phyloP scores from a whole-genome alignment of 1,140 invertebrate species.

The Nephotettix cincticeps region DNA sequence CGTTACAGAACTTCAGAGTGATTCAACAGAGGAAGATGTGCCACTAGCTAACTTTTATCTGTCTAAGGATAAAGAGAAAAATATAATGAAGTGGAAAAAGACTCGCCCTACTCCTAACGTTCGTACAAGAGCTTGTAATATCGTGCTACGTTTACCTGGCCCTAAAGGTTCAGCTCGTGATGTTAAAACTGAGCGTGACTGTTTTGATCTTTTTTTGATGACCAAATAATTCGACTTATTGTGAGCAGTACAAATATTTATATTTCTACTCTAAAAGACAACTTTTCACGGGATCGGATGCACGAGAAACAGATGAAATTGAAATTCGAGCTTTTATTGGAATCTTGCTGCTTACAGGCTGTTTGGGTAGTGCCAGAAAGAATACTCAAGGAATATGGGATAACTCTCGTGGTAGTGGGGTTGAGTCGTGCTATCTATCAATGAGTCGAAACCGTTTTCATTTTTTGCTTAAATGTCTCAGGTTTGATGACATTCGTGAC shows the following conservation, averaged over 20 bases:
- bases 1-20: not conserved
- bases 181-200: conserved; percentile 23
- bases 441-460: conserved; percentile 43
- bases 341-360: conserved; percentile 32
- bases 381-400: conserved; percentile 41
- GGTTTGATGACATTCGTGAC: conserved; percentile 42
- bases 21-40: not conserved
- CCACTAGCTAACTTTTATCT: not conserved
- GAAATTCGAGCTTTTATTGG: conserved; percentile 36
- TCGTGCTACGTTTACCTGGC: conserved; percentile 24
- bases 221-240: conserved; percentile 26
- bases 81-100: not conserved
- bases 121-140: conserved; percentile 18
- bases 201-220: conserved; percentile 27
- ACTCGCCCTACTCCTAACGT: conserved; percentile 5
- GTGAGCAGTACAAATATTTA: conserved; percentile 31
- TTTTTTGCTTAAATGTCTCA: conserved; percentile 42
- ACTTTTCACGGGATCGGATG: conserved; percentile 31
- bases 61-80: conserved; percentile 9
- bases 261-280: conserved; percentile 17
- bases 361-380: conserved; percentile 24
- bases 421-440: conserved; percentile 41
- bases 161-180: conserved; percentile 18
- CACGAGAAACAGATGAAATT: conserved; percentile 16
- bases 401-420: conserved; percentile 41